Evolutionary conservation across 1,140 invertebrate genomes (phyloP), one percentile per base, ranked within the genome.

Genomic region (Apis dorsata): DNA sequence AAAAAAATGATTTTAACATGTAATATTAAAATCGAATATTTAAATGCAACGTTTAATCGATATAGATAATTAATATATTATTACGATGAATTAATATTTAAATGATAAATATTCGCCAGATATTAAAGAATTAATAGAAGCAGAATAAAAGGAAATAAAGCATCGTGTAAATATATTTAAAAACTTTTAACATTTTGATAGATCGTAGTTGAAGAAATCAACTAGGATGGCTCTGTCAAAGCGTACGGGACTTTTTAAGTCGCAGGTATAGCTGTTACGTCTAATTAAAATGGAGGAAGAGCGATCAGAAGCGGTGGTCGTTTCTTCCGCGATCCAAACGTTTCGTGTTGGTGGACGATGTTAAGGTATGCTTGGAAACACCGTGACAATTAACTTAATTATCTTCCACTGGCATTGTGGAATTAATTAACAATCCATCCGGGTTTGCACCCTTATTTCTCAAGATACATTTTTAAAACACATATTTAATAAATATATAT

Each of bases 221-320:
- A n/a, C 0, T 19, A 28, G 19, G 60, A 15, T 28, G 55, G 59
- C 17, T 79, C 44, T 12, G 55, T 71, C 21, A 24, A 34, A 62
- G 12, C 21, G 57, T 79, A 72, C 69, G 69, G 69, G 49, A 79
- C 68, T 79, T 63, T 79, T 74, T 68, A 79, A 53, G n/a, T 44
- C 62, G 44, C 4, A 44, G 21, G 28, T n/a, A 53, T 62, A 51
- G 44, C 44, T 44, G 44, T 60, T 53, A 49, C 12, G n/a, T 49
- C 59, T 57, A 80, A 74, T 74, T 80, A 80, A 65, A 74, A 80
- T 80, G 70, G 28, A 73, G 70, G 49, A 80, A 63, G 78, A 65
- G 28, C 44, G 34, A 55, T 44, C 55, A 24, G 69, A 73, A 34
- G 21, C 59, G 51, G 19, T 15, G 44, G 59, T 73, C 59, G 34